Evolutionary conservation across 1,140 invertebrate genomes (phyloP), one percentile per base, ranked within the genome.

Genomic region (Trigoniulus corallinus): DNA sequence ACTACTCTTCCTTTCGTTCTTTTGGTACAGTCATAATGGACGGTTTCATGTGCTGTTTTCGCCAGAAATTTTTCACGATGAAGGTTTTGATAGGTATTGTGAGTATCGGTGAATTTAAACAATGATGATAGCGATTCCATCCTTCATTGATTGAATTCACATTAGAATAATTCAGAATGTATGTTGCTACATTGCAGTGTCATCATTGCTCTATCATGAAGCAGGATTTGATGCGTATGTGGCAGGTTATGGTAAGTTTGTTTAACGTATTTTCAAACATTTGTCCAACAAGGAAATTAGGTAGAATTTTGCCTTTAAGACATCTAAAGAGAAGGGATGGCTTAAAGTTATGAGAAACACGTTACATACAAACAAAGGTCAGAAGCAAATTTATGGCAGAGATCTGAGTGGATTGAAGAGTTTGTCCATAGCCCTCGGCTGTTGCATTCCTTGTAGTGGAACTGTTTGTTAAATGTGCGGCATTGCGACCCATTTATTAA

Each of bases 171-270:
- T 1, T 21, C 3, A 48, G 26, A 51, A 27, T 47, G 25, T 27
- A 12, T 27, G 20, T n/a, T 12, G 46, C 24, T 39, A 22, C 7
- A 27, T 10, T 20, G 10, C 20, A 25, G 10, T 25, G 15, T 45
- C 20, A 12, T 45, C 10, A 42, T 60, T 61, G 56, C 61, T 61
- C 13, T 77, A 73, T 55, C 83, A 86, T 58, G 73, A 82, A 60
- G 82, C 83, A 15, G 80, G 79, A 0, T 85, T 76, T 74, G 83
- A 86, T 66, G 76, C 82, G 0, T 83, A 72, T 62, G 77, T 75
- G 57, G 71, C 79, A 54, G 82, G 81, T 60, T 78, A 65, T 56
- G 70, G 77, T 67, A 56, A 58, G 48, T 43, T 54, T 52, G 26
- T 47, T 42, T 48, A 18, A 52, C 26, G 2, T 34, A 22, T 23